phyloP scores from a whole-genome alignment of 2,888 invertebrate species.

The Melieria picta region DNA sequence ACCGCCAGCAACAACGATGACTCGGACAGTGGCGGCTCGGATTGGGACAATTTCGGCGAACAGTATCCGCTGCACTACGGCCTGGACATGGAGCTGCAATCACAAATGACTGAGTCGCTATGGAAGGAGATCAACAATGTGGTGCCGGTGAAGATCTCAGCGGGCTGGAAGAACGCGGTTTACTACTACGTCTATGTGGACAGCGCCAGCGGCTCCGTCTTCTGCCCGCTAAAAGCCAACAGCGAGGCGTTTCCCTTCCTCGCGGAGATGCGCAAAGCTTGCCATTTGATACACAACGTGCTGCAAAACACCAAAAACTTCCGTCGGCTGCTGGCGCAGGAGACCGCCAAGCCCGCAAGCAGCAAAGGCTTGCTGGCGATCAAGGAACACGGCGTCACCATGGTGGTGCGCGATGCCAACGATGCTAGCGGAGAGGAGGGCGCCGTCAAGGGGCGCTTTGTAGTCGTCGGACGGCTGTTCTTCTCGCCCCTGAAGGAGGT shows the following conservation, averaged over 20 bases:
- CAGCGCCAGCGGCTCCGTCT: constrained; percentile 51
- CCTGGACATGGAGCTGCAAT: constrained; percentile 48
- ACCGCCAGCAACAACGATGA: constrained; percentile 70
- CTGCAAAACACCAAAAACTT: constrained; percentile 71
- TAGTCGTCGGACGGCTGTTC: constrained; percentile 75
- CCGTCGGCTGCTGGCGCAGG: constrained; percentile 42
- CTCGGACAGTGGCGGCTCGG: constrained; percentile 66
- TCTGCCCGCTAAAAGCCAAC: constrained; percentile 55
- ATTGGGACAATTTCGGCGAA: constrained; percentile 73
- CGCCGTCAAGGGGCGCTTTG: constrained; percentile 63
- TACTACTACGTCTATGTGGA: constrained; percentile 59
- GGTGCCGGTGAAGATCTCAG: constrained; percentile 60
- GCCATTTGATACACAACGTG: constrained; percentile 77
- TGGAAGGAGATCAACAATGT: constrained; percentile 72
- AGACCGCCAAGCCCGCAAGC: constrained; percentile 12
- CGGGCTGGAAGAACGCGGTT: constrained; percentile 59
- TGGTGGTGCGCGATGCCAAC: constrained; percentile 69
- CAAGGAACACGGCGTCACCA: constrained; percentile 85
- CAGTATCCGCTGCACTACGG: constrained; percentile 56
- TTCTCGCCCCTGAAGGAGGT: constrained; percentile 82
- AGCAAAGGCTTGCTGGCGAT: constrained; percentile 72
- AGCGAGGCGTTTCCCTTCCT: constrained; percentile 70
- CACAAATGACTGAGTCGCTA: constrained; percentile 78
- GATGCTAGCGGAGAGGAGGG: constrained; percentile 61
- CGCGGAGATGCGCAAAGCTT: constrained; percentile 76